A percentile compares a stretch with the other conserved stretches of the same genome.
Evolutionary conservation across 2,113 vertebrate genomes (phyloP).

Genomic region (Origma solitaria): DNA sequence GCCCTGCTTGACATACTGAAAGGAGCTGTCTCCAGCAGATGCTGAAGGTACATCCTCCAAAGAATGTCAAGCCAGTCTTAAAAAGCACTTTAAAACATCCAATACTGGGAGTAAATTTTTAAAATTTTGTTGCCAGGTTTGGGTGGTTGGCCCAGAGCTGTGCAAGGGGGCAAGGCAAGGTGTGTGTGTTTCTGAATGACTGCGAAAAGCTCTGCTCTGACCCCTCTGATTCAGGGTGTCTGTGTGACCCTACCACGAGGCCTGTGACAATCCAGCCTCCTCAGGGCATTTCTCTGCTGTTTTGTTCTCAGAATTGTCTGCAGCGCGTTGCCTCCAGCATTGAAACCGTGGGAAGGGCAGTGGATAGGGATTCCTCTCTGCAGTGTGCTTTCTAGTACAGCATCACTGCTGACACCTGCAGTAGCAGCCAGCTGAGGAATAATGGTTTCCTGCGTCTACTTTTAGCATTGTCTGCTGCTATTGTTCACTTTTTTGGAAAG

Average conservation of each 20-base stretch:
- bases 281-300: rapidly evolving
- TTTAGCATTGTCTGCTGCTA: not conserved
- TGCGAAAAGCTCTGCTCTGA: not conserved
- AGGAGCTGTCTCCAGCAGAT: not conserved
- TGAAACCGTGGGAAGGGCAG: rapidly evolving
- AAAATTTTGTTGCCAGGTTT: not conserved
- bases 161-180: rapidly evolving
- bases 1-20: not conserved
- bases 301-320: not conserved
- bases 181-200: not conserved
- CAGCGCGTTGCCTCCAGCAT: not conserved
- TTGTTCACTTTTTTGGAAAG: slow-evolving; percentile 8
- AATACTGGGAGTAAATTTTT: not conserved
- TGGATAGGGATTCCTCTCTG: not conserved
- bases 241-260: rapidly evolving
- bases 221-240: not conserved
- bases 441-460: slow-evolving; percentile 11
- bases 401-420: not conserved
- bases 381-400: not conserved
- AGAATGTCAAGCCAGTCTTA: not conserved
- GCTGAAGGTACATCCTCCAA: not conserved
- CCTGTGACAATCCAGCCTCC: not conserved
- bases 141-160: not conserved
- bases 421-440: not conserved
- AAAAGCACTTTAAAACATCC: not conserved